phyloP scores from a whole-genome alignment of 2,888 invertebrate species.

The Argyra leucocephala region DNA sequence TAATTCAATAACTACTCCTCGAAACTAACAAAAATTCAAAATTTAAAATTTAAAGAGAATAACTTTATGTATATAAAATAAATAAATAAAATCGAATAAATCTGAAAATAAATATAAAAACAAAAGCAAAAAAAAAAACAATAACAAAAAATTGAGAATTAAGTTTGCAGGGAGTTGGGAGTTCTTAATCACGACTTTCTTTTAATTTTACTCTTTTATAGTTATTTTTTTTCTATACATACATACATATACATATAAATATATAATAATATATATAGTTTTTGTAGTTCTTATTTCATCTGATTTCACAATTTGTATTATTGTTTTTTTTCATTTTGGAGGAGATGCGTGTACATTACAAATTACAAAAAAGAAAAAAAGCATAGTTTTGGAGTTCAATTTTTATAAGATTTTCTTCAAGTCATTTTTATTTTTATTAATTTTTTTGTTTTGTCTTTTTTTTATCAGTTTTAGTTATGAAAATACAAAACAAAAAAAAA shows the following conservation, averaged over 20 bases:
- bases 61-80: neutral
- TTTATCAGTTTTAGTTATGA: no score
- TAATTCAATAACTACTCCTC: neutral
- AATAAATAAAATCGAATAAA: neutral
- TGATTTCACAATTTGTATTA: neutral
- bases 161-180: neutral
- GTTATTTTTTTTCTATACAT: neutral
- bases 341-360: neutral
- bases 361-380: neutral
- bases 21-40: neutral
- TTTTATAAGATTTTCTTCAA: neutral
- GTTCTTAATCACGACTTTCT: slow-evolving; percentile 1
- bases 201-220: neutral
- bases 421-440: neutral
- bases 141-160: neutral
- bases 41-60: neutral
- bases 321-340: neutral
- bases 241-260: no score
- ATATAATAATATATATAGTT: no score
- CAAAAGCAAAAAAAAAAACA: neutral
- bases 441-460: neutral
- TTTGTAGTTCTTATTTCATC: neutral
- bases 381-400: no score
- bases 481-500: neutral
- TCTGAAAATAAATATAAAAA: neutral